Evolutionary conservation across 37 sponge, comb jelly and placozoan species (phyloP).

Genomic region (Mnemiopsis leidyi): DNA sequence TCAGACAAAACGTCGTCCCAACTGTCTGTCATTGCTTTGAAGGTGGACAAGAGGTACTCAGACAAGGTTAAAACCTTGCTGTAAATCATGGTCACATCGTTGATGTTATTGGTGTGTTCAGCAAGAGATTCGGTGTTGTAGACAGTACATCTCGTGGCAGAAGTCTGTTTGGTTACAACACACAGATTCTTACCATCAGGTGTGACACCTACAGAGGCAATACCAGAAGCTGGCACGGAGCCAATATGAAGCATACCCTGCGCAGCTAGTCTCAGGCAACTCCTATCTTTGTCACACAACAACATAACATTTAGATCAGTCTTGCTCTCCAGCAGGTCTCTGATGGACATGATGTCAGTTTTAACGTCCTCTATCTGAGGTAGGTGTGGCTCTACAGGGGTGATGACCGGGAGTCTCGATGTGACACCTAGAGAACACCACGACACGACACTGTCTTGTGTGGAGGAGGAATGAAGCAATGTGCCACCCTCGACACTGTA

Average conservation of each 20-base stretch:
- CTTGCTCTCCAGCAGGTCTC: neutral
- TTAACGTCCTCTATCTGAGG: constrained; percentile 46
- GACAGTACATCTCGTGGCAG: neutral
- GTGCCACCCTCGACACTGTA: constrained; percentile 58
- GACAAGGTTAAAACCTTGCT: constrained; percentile 53
- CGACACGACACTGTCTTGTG: neutral
- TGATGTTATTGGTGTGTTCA: neutral
- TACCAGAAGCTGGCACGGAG: neutral
- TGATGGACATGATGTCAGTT: constrained; percentile 24
- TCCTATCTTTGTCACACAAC: neutral
- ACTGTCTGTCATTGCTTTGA: constrained; percentile 62
- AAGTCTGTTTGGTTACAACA: neutral
- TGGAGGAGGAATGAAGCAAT: constrained; percentile 27
- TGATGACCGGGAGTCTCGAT: neutral
- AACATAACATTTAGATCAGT: constrained; percentile 38
- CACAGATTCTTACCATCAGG: constrained; percentile 1
- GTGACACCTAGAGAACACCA: constrained; percentile 5
- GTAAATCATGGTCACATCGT: constrained; percentile 19
- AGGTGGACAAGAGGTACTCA: constrained; percentile 46
- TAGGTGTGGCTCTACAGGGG: neutral
- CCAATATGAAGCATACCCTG: constrained; percentile 6
- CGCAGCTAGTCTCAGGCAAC: neutral
- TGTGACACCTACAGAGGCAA: neutral
- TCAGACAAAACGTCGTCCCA: constrained; percentile 51
- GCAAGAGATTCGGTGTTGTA: neutral